Evolutionary conservation across 1,140 invertebrate genomes (phyloP).

Genomic region (Heliconius melpomene): DNA sequence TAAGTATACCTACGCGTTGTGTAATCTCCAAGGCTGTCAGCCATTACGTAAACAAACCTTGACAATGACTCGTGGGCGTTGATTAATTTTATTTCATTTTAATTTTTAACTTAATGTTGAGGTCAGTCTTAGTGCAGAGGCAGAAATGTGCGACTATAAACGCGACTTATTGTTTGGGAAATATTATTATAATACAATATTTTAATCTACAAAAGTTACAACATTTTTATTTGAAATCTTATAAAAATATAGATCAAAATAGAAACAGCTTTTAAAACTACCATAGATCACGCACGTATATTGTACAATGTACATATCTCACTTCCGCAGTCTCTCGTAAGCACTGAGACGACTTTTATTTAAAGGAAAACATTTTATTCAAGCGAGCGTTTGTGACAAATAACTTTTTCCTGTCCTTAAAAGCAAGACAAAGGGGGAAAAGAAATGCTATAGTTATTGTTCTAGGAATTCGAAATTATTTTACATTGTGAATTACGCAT

Average conservation of each 20-base stretch:
- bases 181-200: background rate
- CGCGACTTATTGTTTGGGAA: no score
- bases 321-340: slow-evolving; percentile 4
- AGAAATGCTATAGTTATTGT: background rate
- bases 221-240: background rate
- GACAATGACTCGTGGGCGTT: slow-evolving; percentile 38
- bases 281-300: background rate
- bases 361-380: slow-evolving; percentile 16
- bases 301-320: background rate
- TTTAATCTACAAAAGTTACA: background rate
- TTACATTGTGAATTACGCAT: background rate
- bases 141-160: no score
- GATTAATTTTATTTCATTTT: slow-evolving; percentile 16
- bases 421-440: slow-evolving; percentile 11
- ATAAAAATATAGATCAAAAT: background rate
- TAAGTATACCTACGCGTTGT: slow-evolving; percentile 25
- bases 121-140: no score
- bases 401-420: slow-evolving; percentile 19
- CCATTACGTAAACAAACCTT: slow-evolving; percentile 43
- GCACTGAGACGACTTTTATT: background rate
- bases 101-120: background rate
- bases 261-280: background rate
- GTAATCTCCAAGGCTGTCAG: slow-evolving; percentile 34
- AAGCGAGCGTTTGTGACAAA: slow-evolving; percentile 10
- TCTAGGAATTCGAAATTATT: background rate